These are phyloP conservation scores for Drosophila siamana DNA, from an alignment of 2,888 invertebrate species.

Conservation along the genomic window DNA sequence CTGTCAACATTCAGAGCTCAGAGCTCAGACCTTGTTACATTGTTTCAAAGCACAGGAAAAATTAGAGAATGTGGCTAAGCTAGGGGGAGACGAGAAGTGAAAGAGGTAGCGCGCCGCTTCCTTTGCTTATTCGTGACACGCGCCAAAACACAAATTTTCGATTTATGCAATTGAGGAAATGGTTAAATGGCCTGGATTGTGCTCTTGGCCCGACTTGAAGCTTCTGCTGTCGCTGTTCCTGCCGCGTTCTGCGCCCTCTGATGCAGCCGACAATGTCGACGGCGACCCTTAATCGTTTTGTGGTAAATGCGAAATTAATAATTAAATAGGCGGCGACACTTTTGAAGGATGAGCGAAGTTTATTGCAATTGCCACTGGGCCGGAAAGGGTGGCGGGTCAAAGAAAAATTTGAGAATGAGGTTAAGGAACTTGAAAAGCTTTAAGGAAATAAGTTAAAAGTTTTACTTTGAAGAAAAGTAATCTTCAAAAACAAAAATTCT, in stretches of 20 bases:
- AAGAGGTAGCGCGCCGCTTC: constrained; percentile 21
- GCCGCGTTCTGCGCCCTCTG: neutral
- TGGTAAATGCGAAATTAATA: constrained; percentile 80
- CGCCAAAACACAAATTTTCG: constrained; percentile 80
- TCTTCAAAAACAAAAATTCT: no score
- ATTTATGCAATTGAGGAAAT: constrained; percentile 81
- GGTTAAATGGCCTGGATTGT: constrained; percentile 31
- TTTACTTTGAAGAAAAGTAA: neutral
- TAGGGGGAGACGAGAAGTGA: constrained; percentile 12
- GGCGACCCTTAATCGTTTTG: constrained; percentile 72
- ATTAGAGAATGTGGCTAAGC: constrained; percentile 34
- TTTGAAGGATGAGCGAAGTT: constrained; percentile 20
- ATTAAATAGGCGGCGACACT: constrained; percentile 65
- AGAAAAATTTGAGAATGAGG: neutral
- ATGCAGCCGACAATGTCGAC: constrained; percentile 23
- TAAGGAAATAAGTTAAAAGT: neutral
- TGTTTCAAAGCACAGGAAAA: constrained; percentile 56
- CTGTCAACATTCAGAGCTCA: constrained; percentile 25
- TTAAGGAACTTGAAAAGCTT: neutral
- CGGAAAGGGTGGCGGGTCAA: constrained; percentile 6
- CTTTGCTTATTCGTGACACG: constrained; percentile 74
- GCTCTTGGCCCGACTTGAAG: constrained; percentile 1
- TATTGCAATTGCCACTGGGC: constrained; percentile 51
- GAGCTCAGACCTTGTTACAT: constrained; percentile 67
- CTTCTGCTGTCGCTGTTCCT: constrained; percentile 8